These are phyloP conservation scores for Temnothorax rugatulus DNA, from an alignment of 2,888 invertebrate genomes.

Conservation along the genomic window DNA sequence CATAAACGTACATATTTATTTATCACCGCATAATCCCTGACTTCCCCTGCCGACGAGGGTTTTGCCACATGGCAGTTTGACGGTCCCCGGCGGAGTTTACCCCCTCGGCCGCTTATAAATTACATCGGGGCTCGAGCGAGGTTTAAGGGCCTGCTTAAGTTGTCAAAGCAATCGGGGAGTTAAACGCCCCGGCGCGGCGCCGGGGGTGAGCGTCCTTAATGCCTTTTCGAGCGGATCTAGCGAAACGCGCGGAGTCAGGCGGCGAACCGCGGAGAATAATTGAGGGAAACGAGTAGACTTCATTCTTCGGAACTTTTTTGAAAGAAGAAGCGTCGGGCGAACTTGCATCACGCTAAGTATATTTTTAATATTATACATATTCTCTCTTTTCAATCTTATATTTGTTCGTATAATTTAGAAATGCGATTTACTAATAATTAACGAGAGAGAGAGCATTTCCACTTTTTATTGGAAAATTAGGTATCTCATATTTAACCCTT, in stretches of 20 bases:
- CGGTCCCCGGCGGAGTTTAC: slow-evolving; percentile 80
- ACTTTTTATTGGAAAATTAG: neutral
- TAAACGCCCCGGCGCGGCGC: slow-evolving; percentile 78
- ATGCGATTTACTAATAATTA: neutral
- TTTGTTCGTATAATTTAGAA: neutral
- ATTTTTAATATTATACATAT: neutral
- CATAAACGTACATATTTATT: slow-evolving; percentile 83
- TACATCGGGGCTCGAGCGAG: slow-evolving; percentile 82
- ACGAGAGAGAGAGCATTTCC: neutral
- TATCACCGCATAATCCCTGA: slow-evolving; percentile 86
- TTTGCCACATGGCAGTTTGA: slow-evolving; percentile 85
- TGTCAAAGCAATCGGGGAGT: slow-evolving; percentile 84
- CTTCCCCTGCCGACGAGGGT: slow-evolving; percentile 79
- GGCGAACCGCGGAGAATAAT: slow-evolving; percentile 50
- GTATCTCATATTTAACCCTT: neutral
- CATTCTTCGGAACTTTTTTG: slow-evolving; percentile 19
- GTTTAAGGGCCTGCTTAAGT: slow-evolving; percentile 85
- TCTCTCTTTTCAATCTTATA: neutral
- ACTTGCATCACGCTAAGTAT: neutral
- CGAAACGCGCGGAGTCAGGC: slow-evolving; percentile 47
- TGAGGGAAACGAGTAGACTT: slow-evolving; percentile 13
- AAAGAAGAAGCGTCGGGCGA: neutral
- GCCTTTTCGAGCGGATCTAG: slow-evolving; percentile 69
- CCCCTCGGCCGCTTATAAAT: slow-evolving; percentile 84
- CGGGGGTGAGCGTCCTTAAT: slow-evolving; percentile 70